A percentile compares a stretch with the other conserved stretches of the same genome.
These are phyloP conservation scores for Drosophila diplacantha DNA, from an alignment of 2,888 invertebrate genomes.

Conservation along the genomic window DNA sequence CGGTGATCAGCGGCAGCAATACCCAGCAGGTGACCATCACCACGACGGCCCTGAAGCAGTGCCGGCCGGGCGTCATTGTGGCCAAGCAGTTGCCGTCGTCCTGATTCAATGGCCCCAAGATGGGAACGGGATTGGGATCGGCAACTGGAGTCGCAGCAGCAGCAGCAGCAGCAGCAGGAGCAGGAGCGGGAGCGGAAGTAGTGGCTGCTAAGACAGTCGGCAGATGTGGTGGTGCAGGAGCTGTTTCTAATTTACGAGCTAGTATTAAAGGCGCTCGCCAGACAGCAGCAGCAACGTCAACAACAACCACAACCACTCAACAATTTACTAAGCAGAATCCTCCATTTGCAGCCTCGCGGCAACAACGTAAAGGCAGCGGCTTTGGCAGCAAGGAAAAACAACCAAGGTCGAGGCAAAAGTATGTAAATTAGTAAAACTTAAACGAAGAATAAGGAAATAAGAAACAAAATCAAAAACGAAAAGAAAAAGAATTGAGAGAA, in stretches of 20 bases:
- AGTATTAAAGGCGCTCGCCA: constrained; percentile 53
- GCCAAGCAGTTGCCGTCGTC: constrained; percentile 85
- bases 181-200: constrained; percentile 30
- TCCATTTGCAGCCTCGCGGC: constrained; percentile 34
- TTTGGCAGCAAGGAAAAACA: constrained; percentile 38
- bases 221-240: constrained; percentile 33
- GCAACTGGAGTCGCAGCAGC: constrained; percentile 26
- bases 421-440: constrained; percentile 35
- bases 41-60: constrained; percentile 80
- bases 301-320: constrained; percentile 28
- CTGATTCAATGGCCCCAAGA: constrained; percentile 79
- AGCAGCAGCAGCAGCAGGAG: constrained; percentile 22
- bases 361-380: constrained; percentile 38
- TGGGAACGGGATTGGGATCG: constrained; percentile 30
- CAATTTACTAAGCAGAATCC: constrained; percentile 33
- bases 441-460: background rate
- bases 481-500: constrained; percentile 18
- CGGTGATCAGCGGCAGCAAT: constrained; percentile 26
- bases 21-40: constrained; percentile 68
- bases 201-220: constrained; percentile 20
- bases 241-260: constrained; percentile 30
- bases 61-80: constrained; percentile 93
- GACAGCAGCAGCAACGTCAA: constrained; percentile 37
- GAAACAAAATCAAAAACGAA: constrained; percentile 16
- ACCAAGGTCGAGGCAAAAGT: constrained; percentile 33